Evolutionary conservation across 2,797 vertebrate species (phyloP).

Genomic region (Rhinella marina): DNA sequence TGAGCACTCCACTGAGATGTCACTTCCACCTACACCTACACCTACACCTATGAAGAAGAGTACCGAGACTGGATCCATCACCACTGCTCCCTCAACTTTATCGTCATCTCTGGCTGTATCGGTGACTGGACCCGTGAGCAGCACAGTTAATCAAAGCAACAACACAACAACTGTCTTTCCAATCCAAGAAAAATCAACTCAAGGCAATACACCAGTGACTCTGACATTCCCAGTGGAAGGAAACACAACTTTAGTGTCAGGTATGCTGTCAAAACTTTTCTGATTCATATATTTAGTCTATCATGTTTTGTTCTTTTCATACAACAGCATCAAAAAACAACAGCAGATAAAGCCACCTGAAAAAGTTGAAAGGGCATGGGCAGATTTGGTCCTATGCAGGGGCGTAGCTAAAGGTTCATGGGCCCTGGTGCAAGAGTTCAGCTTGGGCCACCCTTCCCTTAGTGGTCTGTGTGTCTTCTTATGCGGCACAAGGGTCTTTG

Average conservation of each 20-base stretch:
- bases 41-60: background rate
- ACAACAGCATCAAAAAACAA: no score
- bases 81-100: background rate
- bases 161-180: background rate
- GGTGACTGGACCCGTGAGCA: background rate
- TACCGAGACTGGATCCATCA: background rate
- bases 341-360: background rate
- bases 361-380: no score
- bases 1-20: background rate
- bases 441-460: no score
- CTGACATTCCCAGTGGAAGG: background rate
- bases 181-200: slow-evolving; percentile 1
- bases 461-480: no score
- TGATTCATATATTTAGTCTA: no score
- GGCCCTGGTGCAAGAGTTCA: no score
- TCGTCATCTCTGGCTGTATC: background rate
- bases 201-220: background rate
- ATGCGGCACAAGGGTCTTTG: no score
- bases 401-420: no score
- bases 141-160: background rate
- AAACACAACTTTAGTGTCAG: background rate
- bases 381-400: no score
- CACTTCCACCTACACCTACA: slow-evolving; percentile 20
- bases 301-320: no score
- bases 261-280: slow-evolving; percentile 2